phyloP scores from a whole-genome alignment of 2,888 invertebrate genomes.

The Catocala nupta region DNA sequence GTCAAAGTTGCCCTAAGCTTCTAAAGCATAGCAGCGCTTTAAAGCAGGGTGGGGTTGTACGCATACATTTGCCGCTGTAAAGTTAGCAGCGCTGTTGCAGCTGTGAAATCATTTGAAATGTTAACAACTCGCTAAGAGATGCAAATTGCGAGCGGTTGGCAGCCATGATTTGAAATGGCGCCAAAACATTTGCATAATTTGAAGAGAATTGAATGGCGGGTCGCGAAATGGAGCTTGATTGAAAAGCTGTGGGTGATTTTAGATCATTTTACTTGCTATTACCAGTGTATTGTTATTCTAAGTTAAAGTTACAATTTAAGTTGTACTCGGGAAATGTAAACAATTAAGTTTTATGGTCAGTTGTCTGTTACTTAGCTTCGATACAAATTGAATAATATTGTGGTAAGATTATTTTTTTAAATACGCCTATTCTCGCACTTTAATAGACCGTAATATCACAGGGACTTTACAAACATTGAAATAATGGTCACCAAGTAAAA shows the following conservation, averaged over 20 bases:
- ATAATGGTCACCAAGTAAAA: too few species aligned
- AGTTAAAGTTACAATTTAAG: conserved; percentile 32
- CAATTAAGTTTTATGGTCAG: neutral
- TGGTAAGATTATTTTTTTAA: too few species aligned
- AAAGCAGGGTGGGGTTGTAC: conserved; percentile 28
- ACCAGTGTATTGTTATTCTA: conserved; percentile 35
- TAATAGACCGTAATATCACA: too few species aligned
- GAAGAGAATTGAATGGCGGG: conserved; percentile 70
- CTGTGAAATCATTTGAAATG: conserved; percentile 58
- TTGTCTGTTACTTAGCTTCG: neutral
- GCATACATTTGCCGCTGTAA: conserved; percentile 20
- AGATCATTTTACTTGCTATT: conserved; percentile 57
- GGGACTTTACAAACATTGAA: too few species aligned
- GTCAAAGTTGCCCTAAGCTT: conserved; percentile 31
- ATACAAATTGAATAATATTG: neutral
- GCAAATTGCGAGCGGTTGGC: conserved; percentile 83
- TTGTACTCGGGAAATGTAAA: conserved; percentile 18
- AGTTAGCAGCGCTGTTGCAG: conserved; percentile 61
- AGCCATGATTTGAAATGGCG: conserved; percentile 82
- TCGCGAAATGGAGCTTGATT: conserved; percentile 69
- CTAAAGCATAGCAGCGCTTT: conserved; percentile 52
- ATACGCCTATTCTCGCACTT: too few species aligned
- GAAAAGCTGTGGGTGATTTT: conserved; percentile 68
- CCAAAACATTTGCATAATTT: conserved; percentile 82
- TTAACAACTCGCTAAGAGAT: conserved; percentile 81